A percentile compares a stretch with the other conserved stretches of the same genome.
phyloP scores from a whole-genome alignment of 2,797 vertebrate species.

The Picus viridis region DNA sequence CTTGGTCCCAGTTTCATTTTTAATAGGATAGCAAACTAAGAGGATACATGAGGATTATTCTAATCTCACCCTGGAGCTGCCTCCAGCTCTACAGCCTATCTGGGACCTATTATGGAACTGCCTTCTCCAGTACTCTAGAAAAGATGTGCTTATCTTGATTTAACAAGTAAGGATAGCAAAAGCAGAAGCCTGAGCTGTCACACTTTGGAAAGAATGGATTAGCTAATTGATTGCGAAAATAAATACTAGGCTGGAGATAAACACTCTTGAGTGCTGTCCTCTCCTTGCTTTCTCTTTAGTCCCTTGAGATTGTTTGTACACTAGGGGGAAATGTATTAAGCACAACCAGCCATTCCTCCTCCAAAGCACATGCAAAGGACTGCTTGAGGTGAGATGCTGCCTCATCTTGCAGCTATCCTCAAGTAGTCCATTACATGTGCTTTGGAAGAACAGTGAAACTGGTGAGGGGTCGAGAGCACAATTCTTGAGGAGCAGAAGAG shows the following conservation, averaged over 20 bases:
- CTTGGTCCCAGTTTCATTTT: conserved; percentile 43
- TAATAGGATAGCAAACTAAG: conserved; percentile 59
- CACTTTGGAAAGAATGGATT: conserved; percentile 11
- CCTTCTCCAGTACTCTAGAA: conserved; percentile 44
- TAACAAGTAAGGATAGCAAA: conserved; percentile 42
- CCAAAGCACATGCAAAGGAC: background rate
- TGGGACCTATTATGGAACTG: conserved; percentile 13
- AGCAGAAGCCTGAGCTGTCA: conserved; percentile 25
- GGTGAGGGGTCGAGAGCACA: background rate
- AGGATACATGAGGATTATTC: conserved; percentile 49
- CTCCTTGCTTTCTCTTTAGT: background rate
- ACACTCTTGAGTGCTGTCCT: background rate
- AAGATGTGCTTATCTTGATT: conserved; percentile 62
- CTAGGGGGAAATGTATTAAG: background rate
- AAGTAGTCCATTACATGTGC: background rate
- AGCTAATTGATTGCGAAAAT: conserved; percentile 47
- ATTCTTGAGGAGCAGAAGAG: background rate
- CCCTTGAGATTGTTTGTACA: background rate
- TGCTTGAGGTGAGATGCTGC: background rate
- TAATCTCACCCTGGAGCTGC: conserved; percentile 60
- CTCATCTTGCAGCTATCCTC: background rate
- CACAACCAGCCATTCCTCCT: background rate
- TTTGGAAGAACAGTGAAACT: background rate
- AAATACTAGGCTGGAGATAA: conserved; percentile 12
- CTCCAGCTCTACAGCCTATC: conserved; percentile 12